Base-by-base conservation (phyloP, 2,888 invertebrate genomes). In the Rhingia campestris region DNA sequence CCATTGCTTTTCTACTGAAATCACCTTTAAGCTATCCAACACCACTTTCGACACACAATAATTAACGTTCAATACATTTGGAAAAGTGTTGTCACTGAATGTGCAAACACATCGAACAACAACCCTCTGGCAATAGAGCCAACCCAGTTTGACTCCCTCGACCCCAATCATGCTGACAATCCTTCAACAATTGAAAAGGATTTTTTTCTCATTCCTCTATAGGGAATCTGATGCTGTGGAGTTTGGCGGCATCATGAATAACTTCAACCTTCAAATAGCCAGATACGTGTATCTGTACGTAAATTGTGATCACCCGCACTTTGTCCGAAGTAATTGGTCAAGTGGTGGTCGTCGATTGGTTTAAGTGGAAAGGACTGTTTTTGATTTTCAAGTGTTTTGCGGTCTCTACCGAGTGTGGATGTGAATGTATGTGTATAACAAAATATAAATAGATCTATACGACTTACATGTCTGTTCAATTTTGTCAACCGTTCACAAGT, bases 291-390 rank as follows among this genome's bases (percentile, higher is more conserved):
- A 45, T 70, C 43, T 74, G 53, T 58, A 64, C 41, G 53, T 43
- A 47, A 53, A 53, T 59, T 59, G 67, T 43, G 53, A 41, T 69
- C 53, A 22, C 66, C 72, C 80, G 75, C 54, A 75, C 80, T 70
- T 70, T 69, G 69, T 64, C 39, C 14, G 49, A 51, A 43, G 43
- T 81, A 70, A 79, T 69, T 79, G 72, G 61, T 85, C 80, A 75
- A 85, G 80, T 70, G 47, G 58, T 73, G 47, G 58, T 73, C 53
- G 74, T 79, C 70, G 45, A 66, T 74, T 75, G 59, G 59, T 66
- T 79, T 51, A 81, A 85, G 84, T 81, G 84, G 70, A 66, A 75
- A 81, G 33, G 70, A 72, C 75, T 85, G 84, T 80, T 85, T 85
- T 80, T 75, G 84, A 85, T 12, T 58, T 14, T 67, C 39, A 56